Percentiles rank a stretch among this genome's conserved stretches.
Evolutionary conservation across 1,140 invertebrate genomes (phyloP).

Genomic region (Pseudomyrmex dendroicus): DNA sequence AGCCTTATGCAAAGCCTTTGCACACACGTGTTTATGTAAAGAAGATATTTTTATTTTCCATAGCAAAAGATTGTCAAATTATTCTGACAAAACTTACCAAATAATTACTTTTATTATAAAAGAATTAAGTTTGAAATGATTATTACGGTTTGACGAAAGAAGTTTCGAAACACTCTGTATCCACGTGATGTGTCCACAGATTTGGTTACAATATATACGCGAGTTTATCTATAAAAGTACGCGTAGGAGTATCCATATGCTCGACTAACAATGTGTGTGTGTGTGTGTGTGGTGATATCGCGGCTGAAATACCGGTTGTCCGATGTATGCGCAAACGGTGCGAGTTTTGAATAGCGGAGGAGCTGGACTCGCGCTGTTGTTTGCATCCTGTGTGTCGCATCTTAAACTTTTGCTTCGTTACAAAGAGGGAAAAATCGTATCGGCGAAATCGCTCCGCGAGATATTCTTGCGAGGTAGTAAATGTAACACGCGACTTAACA

Average conservation of each 20-base stretch:
- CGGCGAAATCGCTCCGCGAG: neutral
- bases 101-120: too few relatives aligned
- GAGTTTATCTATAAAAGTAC: conserved; percentile 21
- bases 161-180: conserved; percentile 20
- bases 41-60: too few relatives aligned
- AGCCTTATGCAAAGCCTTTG: too few relatives aligned
- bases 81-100: neutral
- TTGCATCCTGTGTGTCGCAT: conserved; percentile 6
- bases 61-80: neutral
- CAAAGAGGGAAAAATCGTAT: neutral
- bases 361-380: conserved; percentile 24
- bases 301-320: conserved; percentile 18
- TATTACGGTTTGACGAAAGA: neutral
- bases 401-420: neutral
- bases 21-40: too few relatives aligned
- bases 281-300: neutral
- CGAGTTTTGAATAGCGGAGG: neutral
- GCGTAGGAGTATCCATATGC: conserved; percentile 9
- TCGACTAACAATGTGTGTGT: neutral
- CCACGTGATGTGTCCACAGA: neutral
- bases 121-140: neutral
- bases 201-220: conserved; percentile 23
- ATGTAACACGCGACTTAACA: neutral
- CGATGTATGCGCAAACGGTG: neutral
- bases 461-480: neutral